Conservation (phyloP, 2,797 vertebrate genomes). For the Telmatherina bonti region DNA sequence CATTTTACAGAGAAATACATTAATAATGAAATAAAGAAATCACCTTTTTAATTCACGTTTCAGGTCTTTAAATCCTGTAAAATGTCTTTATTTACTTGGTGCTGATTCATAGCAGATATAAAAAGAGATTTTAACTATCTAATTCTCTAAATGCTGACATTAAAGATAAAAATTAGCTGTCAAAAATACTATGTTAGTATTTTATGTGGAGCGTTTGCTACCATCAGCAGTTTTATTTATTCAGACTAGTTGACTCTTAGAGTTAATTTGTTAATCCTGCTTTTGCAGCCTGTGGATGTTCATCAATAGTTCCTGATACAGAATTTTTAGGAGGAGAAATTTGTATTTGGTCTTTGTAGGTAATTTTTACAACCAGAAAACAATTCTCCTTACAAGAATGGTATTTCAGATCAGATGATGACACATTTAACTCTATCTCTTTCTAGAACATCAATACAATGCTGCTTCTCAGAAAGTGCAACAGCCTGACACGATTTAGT, state of each 20-base stretch:
- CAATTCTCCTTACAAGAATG: no score
- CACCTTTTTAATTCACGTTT: background rate
- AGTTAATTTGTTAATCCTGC: background rate
- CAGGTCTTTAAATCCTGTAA: background rate
- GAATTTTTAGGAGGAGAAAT: background rate
- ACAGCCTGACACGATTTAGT: constrained; percentile 62
- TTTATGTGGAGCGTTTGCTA: no score
- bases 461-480: constrained; percentile 78
- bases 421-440: background rate
- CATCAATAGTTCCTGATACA: background rate
- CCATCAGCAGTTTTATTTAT: background rate
- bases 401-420: no score
- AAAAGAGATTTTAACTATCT: background rate
- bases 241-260: background rate
- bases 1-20: background rate
- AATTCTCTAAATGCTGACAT: background rate
- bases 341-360: background rate
- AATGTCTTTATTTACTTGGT: background rate
- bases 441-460: constrained; percentile 71
- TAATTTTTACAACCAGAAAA: no score
- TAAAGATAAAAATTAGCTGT: background rate
- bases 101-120: background rate
- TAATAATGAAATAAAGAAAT: background rate
- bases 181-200: background rate
- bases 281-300: background rate